Evolutionary conservation across 2,113 vertebrate genomes (phyloP).

Genomic region (Baryphthengus martii): DNA sequence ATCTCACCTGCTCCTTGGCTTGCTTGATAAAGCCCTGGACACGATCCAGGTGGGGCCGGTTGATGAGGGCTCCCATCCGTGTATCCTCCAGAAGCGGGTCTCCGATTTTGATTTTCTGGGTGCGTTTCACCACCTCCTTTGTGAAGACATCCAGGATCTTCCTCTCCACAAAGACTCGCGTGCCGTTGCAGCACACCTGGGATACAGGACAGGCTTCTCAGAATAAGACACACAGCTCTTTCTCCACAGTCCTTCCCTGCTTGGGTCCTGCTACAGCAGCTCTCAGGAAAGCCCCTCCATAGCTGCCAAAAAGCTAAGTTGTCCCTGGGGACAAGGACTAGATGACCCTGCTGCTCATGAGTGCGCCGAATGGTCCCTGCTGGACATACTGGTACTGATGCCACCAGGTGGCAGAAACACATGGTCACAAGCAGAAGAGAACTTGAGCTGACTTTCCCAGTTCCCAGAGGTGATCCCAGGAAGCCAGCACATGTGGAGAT

Average conservation of each 20-base stretch:
- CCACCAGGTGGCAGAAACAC: not conserved
- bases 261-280: not conserved
- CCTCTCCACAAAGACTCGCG: conserved; percentile 90
- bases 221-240: not conserved
- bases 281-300: not conserved
- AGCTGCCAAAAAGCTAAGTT: not conserved
- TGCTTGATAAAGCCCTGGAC: conserved; percentile 84
- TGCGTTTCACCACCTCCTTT: conserved; percentile 86
- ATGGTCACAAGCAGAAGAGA: not conserved
- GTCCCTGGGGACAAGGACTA: not conserved
- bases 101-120: conserved; percentile 86
- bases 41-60: conserved; percentile 84
- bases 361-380: not conserved
- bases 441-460: not conserved
- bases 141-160: conserved; percentile 86
- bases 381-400: not conserved
- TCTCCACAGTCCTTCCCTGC: not conserved
- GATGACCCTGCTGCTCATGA: not conserved
- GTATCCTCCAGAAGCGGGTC: conserved; percentile 88
- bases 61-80: conserved; percentile 93
- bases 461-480: fast-evolving
- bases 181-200: conserved; percentile 96
- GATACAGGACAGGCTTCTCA: not conserved
- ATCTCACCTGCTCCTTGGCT: conserved; percentile 87
- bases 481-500: not conserved